Percentiles rank a stretch among this genome's conserved stretches.
These are phyloP conservation scores for Eurois occulta DNA, from an alignment of 2,888 invertebrate species.

Conservation along the genomic window DNA sequence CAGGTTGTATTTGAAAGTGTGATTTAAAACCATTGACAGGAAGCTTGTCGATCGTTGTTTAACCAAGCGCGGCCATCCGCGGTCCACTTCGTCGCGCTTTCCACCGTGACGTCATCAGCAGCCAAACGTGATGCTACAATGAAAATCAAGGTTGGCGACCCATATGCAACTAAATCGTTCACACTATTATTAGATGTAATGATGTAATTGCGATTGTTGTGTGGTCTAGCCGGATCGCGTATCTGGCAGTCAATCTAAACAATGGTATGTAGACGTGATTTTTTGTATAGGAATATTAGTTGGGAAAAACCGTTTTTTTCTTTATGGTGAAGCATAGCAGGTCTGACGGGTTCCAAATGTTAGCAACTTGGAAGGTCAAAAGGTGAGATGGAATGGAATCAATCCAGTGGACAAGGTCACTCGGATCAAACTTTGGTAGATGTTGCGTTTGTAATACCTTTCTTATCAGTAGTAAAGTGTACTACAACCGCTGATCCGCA, in stretches of 20 bases:
- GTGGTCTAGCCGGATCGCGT: constrained; percentile 28
- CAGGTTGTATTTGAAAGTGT: constrained; percentile 21
- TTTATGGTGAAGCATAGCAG: not conserved
- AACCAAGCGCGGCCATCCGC: constrained; percentile 45
- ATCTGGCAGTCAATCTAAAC: constrained; percentile 15
- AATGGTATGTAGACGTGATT: not conserved
- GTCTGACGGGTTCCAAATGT: not conserved
- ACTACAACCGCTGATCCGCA: not conserved
- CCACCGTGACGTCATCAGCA: constrained; percentile 52
- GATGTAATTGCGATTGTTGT: constrained; percentile 32
- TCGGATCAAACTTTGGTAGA: not conserved
- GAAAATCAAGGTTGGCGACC: constrained; percentile 51
- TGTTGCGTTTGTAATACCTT: not conserved
- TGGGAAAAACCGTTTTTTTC: not conserved
- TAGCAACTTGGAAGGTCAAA: not conserved
- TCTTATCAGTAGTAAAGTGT: not conserved
- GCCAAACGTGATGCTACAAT: constrained; percentile 18
- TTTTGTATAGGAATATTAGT: not conserved
- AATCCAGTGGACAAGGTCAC: not conserved
- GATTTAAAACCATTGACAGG: constrained; percentile 46
- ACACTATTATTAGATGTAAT: constrained; percentile 35
- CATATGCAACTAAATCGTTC: constrained; percentile 35
- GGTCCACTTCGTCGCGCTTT: constrained; percentile 56
- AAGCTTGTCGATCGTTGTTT: constrained; percentile 43
- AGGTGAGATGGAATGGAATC: not conserved